Base-by-base conservation (phyloP, 1,140 invertebrate genomes). In the Lethrus apterus region DNA sequence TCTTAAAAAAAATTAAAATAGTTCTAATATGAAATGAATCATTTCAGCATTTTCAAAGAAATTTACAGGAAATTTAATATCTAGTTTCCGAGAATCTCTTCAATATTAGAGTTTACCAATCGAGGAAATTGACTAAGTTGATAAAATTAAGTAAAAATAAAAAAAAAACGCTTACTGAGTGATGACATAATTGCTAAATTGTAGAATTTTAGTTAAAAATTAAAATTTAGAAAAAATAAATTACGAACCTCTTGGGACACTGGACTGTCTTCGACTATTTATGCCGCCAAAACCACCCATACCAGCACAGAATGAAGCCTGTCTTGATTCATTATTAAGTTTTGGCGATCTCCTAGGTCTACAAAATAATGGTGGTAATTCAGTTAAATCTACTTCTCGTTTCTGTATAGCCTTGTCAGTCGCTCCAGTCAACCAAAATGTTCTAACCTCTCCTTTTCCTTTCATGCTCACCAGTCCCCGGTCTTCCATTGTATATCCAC, bases 361-460 rank as follows among this genome's bases (percentile, higher is more conserved):
- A 54, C 84, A 84, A 58, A 89, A 89, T 14, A 89, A 63, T 0
- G 85, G 78, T 11, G 79, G 78, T 60, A 88, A 68, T 65, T 92
- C 85, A 60, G 80, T 83, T 54, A 89, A 74, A 64, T 92, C 81
- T 51, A 93, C 83, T 62, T 84, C 81, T 70, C 89, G 73, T 71
- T 83, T 78, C 64, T 93, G 80, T 58, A 93, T 81, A 4, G 87
- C 84, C 53, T 79, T 78, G 29, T 88, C 85, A 1, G 79, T 87
- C 3, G 86, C 88, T n/a, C 84, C 87, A 0, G 78, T 72, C 15
- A 98, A 69, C 92, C 93, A 98, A 64, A 88, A 94, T 0, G 93
- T 95, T 54, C 83, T 63, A 2, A 81, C 71, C 61, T 80, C 77
- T 20, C 89, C 89, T 64, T 93, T 93, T 4, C 89, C 93, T 70